Evolutionary conservation across 1,140 invertebrate genomes (phyloP).

Genomic region (Pomacea maculata): DNA sequence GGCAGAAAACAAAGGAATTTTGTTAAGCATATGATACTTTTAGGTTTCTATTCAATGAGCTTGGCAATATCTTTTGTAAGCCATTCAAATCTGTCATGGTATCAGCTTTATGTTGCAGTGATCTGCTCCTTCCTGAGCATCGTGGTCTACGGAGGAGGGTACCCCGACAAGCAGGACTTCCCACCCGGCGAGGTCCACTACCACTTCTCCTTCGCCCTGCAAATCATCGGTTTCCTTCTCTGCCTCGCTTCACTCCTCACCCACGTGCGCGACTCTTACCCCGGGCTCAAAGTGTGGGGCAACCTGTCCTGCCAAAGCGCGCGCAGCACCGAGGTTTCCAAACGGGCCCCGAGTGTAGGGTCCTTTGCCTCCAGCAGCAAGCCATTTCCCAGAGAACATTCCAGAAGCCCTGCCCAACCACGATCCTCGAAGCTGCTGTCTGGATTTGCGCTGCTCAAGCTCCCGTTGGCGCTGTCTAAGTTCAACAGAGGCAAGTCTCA

Average conservation of each 20-base stretch:
- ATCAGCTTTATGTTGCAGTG: background rate
- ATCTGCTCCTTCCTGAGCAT: constrained; percentile 20
- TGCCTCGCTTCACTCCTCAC: background rate
- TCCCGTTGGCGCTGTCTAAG: constrained; percentile 9
- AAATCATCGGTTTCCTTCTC: constrained; percentile 19
- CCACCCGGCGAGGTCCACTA: constrained; percentile 1
- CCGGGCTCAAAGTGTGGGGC: background rate
- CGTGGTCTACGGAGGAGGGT: constrained; percentile 9
- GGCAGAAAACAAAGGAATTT: background rate
- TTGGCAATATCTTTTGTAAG: no score
- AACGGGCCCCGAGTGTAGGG: no score
- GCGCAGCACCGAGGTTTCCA: background rate
- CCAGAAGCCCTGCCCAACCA: background rate
- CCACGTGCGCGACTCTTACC: constrained; percentile 10
- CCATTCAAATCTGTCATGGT: no score
- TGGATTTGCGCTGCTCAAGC: constrained; percentile 5
- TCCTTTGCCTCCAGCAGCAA: background rate
- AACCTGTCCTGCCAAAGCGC: background rate
- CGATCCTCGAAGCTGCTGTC: background rate
- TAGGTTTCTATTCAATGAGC: background rate
- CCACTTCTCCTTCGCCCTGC: constrained; percentile 18
- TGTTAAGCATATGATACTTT: background rate
- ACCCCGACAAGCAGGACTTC: constrained; percentile 7
- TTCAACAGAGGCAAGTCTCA: background rate
- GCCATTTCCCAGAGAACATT: background rate